A percentile compares a stretch with the other conserved stretches of the same genome.
phyloP scores from a whole-genome alignment of 1,140 invertebrate genomes.

The Philotrypesis tridentata region DNA sequence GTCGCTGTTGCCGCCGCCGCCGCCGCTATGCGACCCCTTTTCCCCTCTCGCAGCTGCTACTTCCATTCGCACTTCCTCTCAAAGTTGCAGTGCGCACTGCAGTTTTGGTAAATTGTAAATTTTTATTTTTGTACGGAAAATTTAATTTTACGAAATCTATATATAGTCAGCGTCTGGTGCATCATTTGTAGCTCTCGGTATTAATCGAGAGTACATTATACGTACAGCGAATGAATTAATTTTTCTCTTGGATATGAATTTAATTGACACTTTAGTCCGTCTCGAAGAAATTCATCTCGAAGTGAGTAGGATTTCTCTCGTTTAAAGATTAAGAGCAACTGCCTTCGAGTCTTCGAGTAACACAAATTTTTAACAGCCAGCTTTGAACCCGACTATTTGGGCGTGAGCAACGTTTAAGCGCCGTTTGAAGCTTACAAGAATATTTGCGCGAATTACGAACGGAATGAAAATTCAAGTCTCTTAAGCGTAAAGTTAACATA shows the following conservation, averaged over 20 bases:
- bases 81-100: no score
- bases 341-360: background rate
- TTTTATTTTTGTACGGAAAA: no score
- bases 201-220: no score
- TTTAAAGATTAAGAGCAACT: conserved; percentile 16
- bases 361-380: background rate
- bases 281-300: background rate
- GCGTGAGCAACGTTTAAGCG: background rate
- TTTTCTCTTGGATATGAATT: background rate
- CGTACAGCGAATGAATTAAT: background rate
- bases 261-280: background rate
- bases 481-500: no score
- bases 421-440: background rate
- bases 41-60: background rate
- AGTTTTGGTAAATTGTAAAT: no score
- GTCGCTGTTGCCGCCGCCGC: background rate
- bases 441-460: background rate
- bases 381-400: background rate
- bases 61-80: conserved; percentile 3
- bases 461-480: no score
- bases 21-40: background rate
- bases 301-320: conserved; percentile 1
- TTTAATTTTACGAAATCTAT: no score
- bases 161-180: no score
- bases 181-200: no score